Conservation (phyloP, 2,113 vertebrate species). For the Spheniscus mendiculus region DNA sequence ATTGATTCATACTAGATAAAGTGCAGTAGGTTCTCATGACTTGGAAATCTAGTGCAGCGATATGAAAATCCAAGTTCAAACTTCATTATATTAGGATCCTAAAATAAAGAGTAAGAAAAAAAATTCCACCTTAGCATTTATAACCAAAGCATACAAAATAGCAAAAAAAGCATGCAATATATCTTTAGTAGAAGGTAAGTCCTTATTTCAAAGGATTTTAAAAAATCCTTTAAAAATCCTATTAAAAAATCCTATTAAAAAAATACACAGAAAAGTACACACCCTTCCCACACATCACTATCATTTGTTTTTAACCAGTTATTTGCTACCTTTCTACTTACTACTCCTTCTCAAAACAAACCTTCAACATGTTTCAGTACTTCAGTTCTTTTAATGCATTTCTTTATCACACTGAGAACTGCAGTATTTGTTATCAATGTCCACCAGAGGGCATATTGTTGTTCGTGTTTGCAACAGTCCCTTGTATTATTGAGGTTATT, state of each 20-base stretch:
- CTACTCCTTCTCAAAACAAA: background rate
- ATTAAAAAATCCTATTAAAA: too few relatives aligned
- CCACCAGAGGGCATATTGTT: constrained; percentile 25
- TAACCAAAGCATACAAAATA: background rate
- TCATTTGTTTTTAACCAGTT: accelerated
- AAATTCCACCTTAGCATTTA: accelerated
- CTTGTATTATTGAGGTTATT: accelerated
- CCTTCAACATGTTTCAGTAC: background rate
- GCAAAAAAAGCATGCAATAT: background rate
- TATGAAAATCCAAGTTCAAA: background rate
- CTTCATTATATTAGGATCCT: background rate
- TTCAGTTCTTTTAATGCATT: accelerated
- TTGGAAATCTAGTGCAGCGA: background rate
- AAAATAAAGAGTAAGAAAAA: background rate
- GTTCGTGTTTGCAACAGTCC: background rate
- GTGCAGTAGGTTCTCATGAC: background rate
- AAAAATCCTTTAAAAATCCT: too few relatives aligned
- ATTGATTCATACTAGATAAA: background rate
- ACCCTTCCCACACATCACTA: background rate
- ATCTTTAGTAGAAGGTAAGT: background rate
- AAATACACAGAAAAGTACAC: background rate
- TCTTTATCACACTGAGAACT: background rate
- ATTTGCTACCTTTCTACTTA: background rate
- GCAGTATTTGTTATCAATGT: background rate
- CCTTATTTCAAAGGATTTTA: background rate